Conservation (phyloP, 2,113 vertebrate genomes). For the Herpetotheres cachinnans region DNA sequence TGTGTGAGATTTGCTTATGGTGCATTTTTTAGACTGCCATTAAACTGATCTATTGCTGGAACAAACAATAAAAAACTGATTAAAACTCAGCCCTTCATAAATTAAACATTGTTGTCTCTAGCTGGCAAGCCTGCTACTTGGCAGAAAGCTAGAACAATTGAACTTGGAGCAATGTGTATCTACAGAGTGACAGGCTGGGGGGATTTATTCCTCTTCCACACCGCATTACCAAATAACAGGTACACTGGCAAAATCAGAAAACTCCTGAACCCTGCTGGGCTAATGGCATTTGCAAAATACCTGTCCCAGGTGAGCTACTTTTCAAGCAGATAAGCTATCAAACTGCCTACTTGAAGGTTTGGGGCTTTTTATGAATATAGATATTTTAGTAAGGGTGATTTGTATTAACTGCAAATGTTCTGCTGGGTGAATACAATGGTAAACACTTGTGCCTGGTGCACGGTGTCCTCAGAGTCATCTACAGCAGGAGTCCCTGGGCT, state of each 20-base stretch:
- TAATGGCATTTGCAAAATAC: neutral
- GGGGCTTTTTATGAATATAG: neutral
- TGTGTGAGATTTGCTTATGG: slow-evolving; percentile 36
- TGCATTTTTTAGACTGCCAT: slow-evolving; percentile 44
- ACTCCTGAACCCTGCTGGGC: neutral
- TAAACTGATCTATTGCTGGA: slow-evolving; percentile 57
- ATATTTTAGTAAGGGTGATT: neutral
- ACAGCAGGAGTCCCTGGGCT: neutral
- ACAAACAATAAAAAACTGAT: slow-evolving; percentile 62
- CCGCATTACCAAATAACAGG: neutral
- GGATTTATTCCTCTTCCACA: neutral
- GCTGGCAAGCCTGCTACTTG: slow-evolving; percentile 32
- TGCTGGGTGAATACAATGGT: neutral
- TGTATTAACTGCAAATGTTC: neutral
- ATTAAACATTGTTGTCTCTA: slow-evolving; percentile 57
- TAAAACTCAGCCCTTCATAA: slow-evolving; percentile 58
- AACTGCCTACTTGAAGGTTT: neutral
- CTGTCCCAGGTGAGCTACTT: neutral
- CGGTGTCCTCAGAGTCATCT: neutral
- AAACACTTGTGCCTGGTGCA: neutral
- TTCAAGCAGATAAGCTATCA: neutral
- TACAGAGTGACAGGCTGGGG: neutral
- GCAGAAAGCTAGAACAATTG: slow-evolving; percentile 20
- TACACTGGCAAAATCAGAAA: neutral
- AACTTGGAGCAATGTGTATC: neutral